Conservation (phyloP, 2,113 vertebrate species). For the Misgurnus mizolepis region DNA sequence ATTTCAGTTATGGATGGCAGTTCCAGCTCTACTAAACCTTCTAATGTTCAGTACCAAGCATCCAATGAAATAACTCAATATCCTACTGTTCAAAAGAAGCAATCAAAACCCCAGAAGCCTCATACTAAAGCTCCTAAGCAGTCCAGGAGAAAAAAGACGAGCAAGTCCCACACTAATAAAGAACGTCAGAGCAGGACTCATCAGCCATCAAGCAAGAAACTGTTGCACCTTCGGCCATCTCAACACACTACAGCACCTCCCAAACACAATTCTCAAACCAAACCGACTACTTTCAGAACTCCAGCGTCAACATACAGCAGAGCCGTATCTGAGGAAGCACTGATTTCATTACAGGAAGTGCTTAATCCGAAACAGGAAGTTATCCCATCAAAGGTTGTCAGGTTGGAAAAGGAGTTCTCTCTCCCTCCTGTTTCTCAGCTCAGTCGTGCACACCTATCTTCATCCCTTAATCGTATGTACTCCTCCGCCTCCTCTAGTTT, state of each 20-base stretch:
- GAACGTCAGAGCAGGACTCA: not conserved
- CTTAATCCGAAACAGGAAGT: not conserved
- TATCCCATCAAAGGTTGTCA: not conserved
- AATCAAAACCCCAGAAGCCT: not conserved
- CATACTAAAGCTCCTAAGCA: not conserved
- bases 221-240: not conserved
- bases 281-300: not conserved
- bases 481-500: slow-evolving; percentile 3
- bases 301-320: not conserved
- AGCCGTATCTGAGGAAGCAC: not conserved
- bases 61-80: not conserved
- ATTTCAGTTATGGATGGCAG: not conserved
- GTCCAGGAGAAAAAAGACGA: not conserved
- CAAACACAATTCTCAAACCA: not conserved
- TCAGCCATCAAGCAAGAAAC: not conserved
- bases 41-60: not conserved
- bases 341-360: not conserved
- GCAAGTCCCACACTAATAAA: not conserved
- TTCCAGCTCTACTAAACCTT: not conserved
- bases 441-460: not conserved
- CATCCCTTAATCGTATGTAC: not conserved
- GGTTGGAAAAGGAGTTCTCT: slow-evolving; percentile 52
- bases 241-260: not conserved
- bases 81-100: not conserved
- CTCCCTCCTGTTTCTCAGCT: slow-evolving; percentile 69